These are phyloP conservation scores for Tenthredo mesomela DNA, from an alignment of 2,888 invertebrate species.

Conservation along the genomic window DNA sequence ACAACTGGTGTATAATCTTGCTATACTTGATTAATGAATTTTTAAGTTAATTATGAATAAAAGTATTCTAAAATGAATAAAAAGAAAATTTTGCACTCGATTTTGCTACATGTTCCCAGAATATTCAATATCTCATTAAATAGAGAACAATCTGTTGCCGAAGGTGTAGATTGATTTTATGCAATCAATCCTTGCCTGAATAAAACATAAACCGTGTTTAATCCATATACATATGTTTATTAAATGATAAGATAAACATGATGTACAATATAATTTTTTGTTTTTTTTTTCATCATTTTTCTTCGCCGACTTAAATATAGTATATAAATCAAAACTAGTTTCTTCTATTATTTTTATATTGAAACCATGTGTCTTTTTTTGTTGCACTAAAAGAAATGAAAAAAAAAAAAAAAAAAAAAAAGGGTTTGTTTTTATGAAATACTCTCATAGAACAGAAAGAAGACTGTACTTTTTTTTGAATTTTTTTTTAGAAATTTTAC, in stretches of 20 bases:
- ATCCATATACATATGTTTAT: conserved; percentile 38
- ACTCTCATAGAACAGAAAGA: background rate
- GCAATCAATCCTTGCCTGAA: background rate
- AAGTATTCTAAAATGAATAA: conserved; percentile 57
- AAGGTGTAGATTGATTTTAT: background rate
- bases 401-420: too few relatives aligned
- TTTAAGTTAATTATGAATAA: conserved; percentile 58
- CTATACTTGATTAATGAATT: conserved; percentile 48
- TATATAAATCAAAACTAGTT: conserved; percentile 6
- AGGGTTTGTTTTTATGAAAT: conserved; percentile 1
- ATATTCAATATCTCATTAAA: background rate
- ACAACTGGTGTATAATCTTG: conserved; percentile 56
- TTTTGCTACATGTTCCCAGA: background rate
- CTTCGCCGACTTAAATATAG: background rate
- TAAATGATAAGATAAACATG: conserved; percentile 36
- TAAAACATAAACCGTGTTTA: background rate
- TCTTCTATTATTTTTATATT: background rate
- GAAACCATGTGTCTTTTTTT: background rate
- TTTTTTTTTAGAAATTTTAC: background rate
- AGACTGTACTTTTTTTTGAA: background rate
- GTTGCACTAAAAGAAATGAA: background rate
- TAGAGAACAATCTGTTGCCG: background rate
- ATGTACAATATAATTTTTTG: conserved; percentile 20
- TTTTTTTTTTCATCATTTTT: background rate
- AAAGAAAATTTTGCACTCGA: conserved; percentile 56